Conservation (phyloP, 2,888 invertebrate species). For the Prosopocoilus inquinatus region DNA sequence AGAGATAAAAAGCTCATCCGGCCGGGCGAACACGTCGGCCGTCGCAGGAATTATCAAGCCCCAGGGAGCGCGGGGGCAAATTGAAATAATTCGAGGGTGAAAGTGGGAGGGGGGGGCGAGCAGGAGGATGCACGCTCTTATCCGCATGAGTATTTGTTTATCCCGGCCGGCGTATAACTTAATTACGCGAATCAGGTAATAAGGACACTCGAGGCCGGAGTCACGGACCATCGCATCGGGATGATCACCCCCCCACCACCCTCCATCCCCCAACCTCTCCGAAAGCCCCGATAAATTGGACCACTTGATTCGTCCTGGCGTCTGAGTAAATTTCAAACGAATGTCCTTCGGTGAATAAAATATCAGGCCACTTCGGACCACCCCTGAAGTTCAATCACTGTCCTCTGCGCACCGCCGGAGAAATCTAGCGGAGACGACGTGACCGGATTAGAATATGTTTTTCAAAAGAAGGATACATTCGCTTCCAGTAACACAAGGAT, state of each 20-base stretch:
- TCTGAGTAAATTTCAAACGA: conserved; percentile 41
- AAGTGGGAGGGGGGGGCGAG: neutral
- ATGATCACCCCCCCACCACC: too few relatives aligned
- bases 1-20: neutral
- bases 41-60: neutral
- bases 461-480: conserved; percentile 26
- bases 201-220: neutral
- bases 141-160: neutral
- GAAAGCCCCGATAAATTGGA: conserved; percentile 33
- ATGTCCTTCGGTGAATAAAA: conserved; percentile 45
- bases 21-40: neutral
- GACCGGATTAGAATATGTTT: conserved; percentile 32
- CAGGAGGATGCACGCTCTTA: neutral
- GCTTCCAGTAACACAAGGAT: neutral
- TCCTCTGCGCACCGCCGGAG: conserved; percentile 31
- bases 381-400: conserved; percentile 47
- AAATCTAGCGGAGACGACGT: conserved; percentile 34
- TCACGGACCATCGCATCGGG: neutral
- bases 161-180: neutral
- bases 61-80: neutral
- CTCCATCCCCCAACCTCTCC: too few relatives aligned
- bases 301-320: conserved; percentile 37
- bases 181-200: neutral
- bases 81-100: neutral
- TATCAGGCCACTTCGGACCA: conserved; percentile 42